Conservation (phyloP, 1,140 invertebrate genomes). For the Pseudomyrmex gracilis region DNA sequence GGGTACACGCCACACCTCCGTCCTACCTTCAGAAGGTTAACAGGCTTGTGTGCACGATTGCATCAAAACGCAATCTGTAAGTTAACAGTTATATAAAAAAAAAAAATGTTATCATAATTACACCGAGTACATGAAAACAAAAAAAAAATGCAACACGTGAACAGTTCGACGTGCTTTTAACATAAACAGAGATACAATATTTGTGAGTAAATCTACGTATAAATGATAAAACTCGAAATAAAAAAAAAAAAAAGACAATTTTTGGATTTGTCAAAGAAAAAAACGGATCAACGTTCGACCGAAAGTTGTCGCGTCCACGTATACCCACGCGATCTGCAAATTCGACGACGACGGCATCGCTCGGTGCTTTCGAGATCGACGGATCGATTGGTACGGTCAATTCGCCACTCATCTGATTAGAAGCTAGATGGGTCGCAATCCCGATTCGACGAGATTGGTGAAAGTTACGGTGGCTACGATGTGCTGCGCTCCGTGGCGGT, state of each 20-base stretch:
- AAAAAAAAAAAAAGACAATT: no score
- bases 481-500: conserved; percentile 33
- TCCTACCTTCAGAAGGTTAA: conserved; percentile 79
- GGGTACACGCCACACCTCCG: conserved; percentile 74
- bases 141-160: conserved; percentile 29
- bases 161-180: no score
- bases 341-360: conserved; percentile 28
- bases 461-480: conserved; percentile 66
- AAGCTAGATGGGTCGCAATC: conserved; percentile 72
- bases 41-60: conserved; percentile 40
- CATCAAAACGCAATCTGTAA: conserved; percentile 31
- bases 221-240: not conserved
- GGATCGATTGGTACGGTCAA: conserved; percentile 60
- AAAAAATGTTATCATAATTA: no score
- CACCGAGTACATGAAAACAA: not conserved
- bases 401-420: conserved; percentile 66
- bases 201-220: no score
- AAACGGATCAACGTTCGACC: not conserved
- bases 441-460: conserved; percentile 77
- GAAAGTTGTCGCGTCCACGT: not conserved
- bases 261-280: no score
- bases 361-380: conserved; percentile 53
- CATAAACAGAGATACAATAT: no score
- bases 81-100: no score
- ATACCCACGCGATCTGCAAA: not conserved